phyloP scores from a whole-genome alignment of 2,888 invertebrate species.

The Biston stratarius region DNA sequence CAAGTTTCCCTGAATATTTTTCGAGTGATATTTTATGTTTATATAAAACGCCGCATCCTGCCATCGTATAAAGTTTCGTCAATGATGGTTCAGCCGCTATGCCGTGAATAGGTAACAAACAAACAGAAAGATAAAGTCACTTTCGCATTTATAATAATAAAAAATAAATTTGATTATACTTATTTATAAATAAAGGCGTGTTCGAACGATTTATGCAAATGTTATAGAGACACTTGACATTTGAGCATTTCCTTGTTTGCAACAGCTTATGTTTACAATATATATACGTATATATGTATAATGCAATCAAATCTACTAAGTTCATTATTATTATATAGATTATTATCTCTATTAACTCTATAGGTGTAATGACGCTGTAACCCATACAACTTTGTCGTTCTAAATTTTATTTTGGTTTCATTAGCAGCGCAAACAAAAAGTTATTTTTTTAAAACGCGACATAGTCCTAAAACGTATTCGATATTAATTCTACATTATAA shows the following conservation, averaged over 20 bases:
- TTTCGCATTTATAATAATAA: too few relatives aligned
- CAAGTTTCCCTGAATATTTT: too few relatives aligned
- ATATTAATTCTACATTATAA: slow-evolving; percentile 23
- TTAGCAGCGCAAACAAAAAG: not conserved
- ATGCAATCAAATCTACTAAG: slow-evolving; percentile 3
- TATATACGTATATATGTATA: not conserved
- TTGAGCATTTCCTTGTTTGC: slow-evolving; percentile 15
- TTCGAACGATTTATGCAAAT: not conserved
- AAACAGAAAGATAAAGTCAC: too few relatives aligned
- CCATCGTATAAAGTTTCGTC: too few relatives aligned
- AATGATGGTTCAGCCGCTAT: too few relatives aligned
- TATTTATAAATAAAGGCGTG: too few relatives aligned
- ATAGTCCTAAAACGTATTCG: slow-evolving; percentile 2
- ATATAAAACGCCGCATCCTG: too few relatives aligned
- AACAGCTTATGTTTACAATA: slow-evolving; percentile 2
- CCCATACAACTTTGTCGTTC: slow-evolving; percentile 4
- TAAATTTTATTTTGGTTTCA: not conserved
- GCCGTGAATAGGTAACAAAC: too few relatives aligned
- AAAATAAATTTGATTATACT: too few relatives aligned
- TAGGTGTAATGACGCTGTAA: not conserved
- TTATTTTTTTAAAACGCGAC: not conserved
- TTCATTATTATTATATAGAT: slow-evolving; percentile 1
- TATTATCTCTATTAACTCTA: slow-evolving; percentile 12
- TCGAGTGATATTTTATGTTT: too few relatives aligned
- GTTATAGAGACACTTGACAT: slow-evolving; percentile 9